phyloP scores from a whole-genome alignment of 2,797 vertebrate genomes.

The Scleropages formosus region DNA sequence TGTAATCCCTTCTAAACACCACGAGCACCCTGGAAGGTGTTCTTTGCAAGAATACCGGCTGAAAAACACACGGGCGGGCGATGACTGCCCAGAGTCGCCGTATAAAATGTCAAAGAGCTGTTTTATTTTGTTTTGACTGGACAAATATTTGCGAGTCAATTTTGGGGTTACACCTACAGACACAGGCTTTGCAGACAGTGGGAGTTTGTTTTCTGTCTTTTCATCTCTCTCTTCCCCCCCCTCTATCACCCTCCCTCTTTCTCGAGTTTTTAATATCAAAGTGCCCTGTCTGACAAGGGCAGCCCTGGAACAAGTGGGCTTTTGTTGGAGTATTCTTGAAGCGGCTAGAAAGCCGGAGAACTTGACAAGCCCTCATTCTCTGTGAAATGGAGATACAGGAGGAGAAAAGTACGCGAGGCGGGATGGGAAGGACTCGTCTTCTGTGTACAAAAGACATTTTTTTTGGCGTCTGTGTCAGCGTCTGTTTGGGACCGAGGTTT shows the following conservation, averaged over 20 bases:
- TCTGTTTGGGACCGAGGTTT: conserved; percentile 58
- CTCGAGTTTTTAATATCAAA: conserved; percentile 72
- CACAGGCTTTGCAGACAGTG: conserved; percentile 61
- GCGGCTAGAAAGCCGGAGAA: conserved; percentile 60
- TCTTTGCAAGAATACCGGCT: conserved; percentile 54
- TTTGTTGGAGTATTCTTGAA: conserved; percentile 62
- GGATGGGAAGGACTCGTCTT: conserved; percentile 54
- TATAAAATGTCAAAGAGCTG: conserved; percentile 58
- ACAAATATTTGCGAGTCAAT: conserved; percentile 76
- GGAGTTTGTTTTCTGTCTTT: conserved; percentile 70
- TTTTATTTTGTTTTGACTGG: conserved; percentile 75
- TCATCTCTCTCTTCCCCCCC: conserved; percentile 40
- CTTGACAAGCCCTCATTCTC: conserved; percentile 59
- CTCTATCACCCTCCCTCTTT: conserved; percentile 36
- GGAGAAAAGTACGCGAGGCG: conserved; percentile 43
- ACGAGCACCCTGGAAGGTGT: conserved; percentile 54
- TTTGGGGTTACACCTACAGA: conserved; percentile 74
- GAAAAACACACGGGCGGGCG: conserved; percentile 48
- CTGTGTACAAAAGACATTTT: conserved; percentile 59
- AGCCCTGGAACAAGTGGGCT: conserved; percentile 54
- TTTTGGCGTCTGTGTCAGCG: conserved; percentile 43
- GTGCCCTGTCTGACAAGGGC: conserved; percentile 65
- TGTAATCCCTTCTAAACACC: conserved; percentile 56
- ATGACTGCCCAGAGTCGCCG: conserved; percentile 52
- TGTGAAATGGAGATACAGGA: conserved; percentile 59